Evolutionary conservation across 2,888 invertebrate species (phyloP).

Genomic region (Prenolepis imparis): DNA sequence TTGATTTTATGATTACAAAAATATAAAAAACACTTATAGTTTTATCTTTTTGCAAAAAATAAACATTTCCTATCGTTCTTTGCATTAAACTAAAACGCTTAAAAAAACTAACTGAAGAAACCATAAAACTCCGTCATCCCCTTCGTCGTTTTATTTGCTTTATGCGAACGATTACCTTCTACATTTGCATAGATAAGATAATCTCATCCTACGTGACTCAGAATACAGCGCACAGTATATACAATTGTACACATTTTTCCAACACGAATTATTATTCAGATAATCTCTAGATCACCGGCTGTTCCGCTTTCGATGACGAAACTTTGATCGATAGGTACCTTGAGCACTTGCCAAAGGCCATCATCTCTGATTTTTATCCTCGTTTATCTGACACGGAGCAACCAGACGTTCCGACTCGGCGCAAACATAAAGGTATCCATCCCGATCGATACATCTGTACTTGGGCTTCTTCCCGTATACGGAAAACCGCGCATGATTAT

Average conservation of each 20-base stretch:
- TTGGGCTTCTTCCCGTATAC: conserved; percentile 27
- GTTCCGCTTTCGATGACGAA: background rate
- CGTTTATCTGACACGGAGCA: conserved; percentile 3
- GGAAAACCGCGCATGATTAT: background rate
- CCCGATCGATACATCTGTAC: conserved; percentile 33
- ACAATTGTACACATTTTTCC: background rate
- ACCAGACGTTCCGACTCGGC: background rate
- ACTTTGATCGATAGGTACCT: conserved; percentile 2
- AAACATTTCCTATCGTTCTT: background rate
- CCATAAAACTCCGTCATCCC: background rate
- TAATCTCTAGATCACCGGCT: background rate
- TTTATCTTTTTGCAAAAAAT: background rate
- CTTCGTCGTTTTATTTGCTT: background rate
- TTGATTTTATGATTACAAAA: background rate
- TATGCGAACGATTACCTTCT: conserved; percentile 32
- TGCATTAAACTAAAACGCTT: background rate
- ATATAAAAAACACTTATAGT: background rate
- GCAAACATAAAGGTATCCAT: conserved; percentile 24
- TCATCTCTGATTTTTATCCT: conserved; percentile 30
- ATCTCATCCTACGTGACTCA: background rate
- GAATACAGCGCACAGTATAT: background rate
- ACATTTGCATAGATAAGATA: conserved; percentile 22
- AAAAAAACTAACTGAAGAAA: background rate
- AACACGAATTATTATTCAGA: background rate
- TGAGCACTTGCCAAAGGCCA: conserved; percentile 13